Percentiles rank a stretch among this genome's conserved stretches.
Evolutionary conservation across 2,888 invertebrate genomes (phyloP).

Genomic region (Lagria hirta): DNA sequence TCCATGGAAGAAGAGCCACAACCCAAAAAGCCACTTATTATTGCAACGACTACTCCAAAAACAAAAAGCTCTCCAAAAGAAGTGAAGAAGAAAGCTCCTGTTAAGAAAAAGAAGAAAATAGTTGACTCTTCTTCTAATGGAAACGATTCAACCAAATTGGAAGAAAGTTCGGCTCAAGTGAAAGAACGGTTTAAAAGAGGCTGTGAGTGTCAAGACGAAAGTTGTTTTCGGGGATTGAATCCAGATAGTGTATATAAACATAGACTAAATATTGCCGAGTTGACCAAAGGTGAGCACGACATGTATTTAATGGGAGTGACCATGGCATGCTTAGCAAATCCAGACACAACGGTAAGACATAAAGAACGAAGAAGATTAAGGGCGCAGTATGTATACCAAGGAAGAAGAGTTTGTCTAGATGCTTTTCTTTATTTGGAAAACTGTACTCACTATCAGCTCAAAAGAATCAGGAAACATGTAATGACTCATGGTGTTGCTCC

Average conservation of each 20-base stretch:
- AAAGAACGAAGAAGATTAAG: slow-evolving; percentile 72
- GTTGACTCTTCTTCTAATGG: slow-evolving; percentile 45
- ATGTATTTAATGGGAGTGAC: slow-evolving; percentile 86
- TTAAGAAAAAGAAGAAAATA: slow-evolving; percentile 58
- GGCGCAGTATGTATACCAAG: slow-evolving; percentile 77
- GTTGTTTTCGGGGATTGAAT: slow-evolving; percentile 73
- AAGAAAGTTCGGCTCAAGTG: slow-evolving; percentile 71
- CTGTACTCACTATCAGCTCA: slow-evolving; percentile 77
- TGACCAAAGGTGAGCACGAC: slow-evolving; percentile 79
- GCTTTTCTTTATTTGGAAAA: slow-evolving; percentile 79
- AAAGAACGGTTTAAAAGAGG: slow-evolving; percentile 69
- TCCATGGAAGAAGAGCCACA: slow-evolving; percentile 34
- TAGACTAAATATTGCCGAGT: slow-evolving; percentile 74
- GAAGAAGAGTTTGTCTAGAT: slow-evolving; percentile 74
- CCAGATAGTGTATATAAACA: slow-evolving; percentile 76
- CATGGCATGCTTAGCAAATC: slow-evolving; percentile 77
- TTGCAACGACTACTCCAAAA: slow-evolving; percentile 26
- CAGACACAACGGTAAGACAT: slow-evolving; percentile 69
- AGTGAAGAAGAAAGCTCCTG: slow-evolving; percentile 47
- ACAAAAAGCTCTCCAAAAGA: slow-evolving; percentile 55
- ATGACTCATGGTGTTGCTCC: slow-evolving; percentile 79
- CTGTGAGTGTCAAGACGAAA: slow-evolving; percentile 75
- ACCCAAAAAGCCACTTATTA: slow-evolving; percentile 27
- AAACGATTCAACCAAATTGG: slow-evolving; percentile 66
- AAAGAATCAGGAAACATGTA: slow-evolving; percentile 75